Conservation (phyloP, 92 coral and sea anemone species). For the Epizoanthus ramosus region DNA sequence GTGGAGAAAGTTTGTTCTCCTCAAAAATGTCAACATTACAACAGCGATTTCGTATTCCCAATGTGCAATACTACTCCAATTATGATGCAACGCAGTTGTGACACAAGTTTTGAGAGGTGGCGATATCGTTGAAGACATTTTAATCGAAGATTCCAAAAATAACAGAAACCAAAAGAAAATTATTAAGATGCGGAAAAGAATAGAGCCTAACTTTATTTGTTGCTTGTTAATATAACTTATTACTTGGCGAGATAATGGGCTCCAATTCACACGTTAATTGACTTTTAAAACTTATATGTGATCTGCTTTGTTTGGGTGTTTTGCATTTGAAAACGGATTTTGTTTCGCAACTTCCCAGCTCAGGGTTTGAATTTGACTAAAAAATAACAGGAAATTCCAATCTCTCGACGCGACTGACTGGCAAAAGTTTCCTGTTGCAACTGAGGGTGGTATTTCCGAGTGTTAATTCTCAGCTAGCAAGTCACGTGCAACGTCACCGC, state of each 20-base stretch:
- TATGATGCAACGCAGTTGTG: too few relatives aligned
- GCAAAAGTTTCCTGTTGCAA: constrained; percentile 16
- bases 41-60: too few relatives aligned
- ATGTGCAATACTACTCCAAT: too few relatives aligned
- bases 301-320: constrained; percentile 1
- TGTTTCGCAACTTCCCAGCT: constrained; percentile 18
- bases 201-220: neutral
- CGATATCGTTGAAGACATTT: too few relatives aligned
- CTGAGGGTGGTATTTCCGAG: constrained; percentile 30
- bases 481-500: neutral
- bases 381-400: constrained; percentile 18
- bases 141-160: neutral
- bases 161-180: neutral
- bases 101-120: too few relatives aligned
- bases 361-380: neutral
- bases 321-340: neutral
- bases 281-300: neutral
- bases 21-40: too few relatives aligned
- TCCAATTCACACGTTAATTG: neutral
- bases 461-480: neutral
- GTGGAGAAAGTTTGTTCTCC: too few relatives aligned
- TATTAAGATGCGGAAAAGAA: neutral
- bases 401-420: neutral
- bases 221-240: neutral
- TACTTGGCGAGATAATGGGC: neutral